phyloP scores from a whole-genome alignment of 2,113 vertebrate genomes.

The Theristicus caerulescens region DNA sequence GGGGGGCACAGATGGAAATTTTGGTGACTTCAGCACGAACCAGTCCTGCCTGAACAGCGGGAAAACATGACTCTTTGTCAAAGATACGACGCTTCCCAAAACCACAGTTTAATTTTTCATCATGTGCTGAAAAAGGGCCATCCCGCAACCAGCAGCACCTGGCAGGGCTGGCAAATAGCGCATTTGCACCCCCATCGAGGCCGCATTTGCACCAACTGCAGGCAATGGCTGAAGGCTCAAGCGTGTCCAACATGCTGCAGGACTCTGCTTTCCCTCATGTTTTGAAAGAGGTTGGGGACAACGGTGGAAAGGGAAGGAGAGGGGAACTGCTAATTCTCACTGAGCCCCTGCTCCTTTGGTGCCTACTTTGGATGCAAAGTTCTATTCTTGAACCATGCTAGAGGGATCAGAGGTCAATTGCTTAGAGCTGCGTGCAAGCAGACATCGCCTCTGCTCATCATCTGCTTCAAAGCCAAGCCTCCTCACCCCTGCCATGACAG shows the following conservation, averaged over 20 bases:
- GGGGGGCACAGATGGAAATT: background rate
- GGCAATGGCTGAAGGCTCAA: background rate
- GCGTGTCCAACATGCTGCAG: background rate
- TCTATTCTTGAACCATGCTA: background rate
- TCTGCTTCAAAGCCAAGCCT: background rate
- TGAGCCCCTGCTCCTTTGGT: fast-evolving
- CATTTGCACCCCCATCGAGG: fast-evolving
- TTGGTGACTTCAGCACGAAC: background rate
- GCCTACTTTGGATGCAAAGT: background rate
- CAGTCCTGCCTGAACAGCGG: background rate
- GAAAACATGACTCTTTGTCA: background rate
- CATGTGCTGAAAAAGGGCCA: background rate
- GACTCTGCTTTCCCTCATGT: background rate
- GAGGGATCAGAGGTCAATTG: background rate
- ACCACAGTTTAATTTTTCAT: background rate
- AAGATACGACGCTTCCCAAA: background rate
- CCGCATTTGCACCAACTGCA: background rate
- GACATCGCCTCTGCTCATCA: background rate
- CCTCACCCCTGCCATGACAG: background rate
- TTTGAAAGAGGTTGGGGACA: background rate
- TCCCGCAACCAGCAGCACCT: background rate
- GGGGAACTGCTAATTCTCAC: background rate
- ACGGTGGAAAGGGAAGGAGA: background rate
- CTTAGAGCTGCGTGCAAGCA: background rate
- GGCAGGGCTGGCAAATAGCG: background rate